Evolutionary conservation across 92 coral and sea anemone species (phyloP), one percentile per base, ranked within the genome.

Genomic region (Scolanthus callimorphus): DNA sequence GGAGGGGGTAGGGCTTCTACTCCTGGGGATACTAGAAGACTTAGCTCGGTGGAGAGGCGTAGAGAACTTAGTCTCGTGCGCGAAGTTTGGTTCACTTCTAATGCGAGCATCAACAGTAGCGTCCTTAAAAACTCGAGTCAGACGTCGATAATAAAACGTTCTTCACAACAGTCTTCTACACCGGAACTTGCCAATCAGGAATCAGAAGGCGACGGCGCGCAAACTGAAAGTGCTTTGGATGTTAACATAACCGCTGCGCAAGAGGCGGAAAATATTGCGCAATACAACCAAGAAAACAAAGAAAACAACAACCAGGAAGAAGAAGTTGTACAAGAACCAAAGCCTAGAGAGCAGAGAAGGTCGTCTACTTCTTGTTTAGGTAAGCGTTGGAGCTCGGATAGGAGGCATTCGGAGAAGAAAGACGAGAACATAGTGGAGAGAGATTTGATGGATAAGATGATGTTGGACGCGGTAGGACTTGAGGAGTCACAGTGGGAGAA

Each of bases 401-500:
- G 58, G 13, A 50, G 65, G 11, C 75, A 68, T 10, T 15, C 58
- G 8, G 51, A 68, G 41, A 57, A 55, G 25, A 67, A 56, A 17
- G 67, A 49, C 48, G 62, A 58, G 55, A 49, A 27, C 28, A 61
- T 63, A 39, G 78, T 12, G 44, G 62, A 59, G 63, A 50, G 77
- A 31, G 74, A 71, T 11, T 62, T 65, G 21, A 51, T 76, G 44
- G 63, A 73, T 46, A 73, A 65, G 58, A 38, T 65, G 55, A 78
- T 84, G 74, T 31, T 87, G 13, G 96, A 87, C 46, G 83, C 83
- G 0, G 66, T 74, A 11, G 86, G 95, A 0, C 74, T 77, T 11
- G 94, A 88, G 62, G 68, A 82, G 51, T 67, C 67, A 1, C 99
- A 94, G 67, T 94, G 99, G 99, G 85, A 71, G 29, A 67, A 82